Percentiles rank a stretch among this genome's conserved stretches.
These are phyloP conservation scores for Orchestia grillus DNA, from an alignment of 1,140 invertebrate species.

Conservation along the genomic window DNA sequence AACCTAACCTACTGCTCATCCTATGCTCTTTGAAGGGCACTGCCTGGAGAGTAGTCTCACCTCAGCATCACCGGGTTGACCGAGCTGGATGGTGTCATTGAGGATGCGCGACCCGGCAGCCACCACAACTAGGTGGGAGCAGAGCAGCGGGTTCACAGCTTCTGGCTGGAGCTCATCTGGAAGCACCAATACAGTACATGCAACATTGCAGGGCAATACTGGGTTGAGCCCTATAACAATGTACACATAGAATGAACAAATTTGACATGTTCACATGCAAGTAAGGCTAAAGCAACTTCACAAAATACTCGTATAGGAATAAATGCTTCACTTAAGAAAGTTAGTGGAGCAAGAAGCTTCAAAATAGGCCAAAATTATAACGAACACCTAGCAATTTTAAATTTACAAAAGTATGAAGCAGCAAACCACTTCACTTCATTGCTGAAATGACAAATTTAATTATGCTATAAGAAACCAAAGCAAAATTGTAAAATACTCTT, in stretches of 20 bases:
- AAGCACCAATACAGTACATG: not conserved
- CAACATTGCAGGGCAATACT: not conserved
- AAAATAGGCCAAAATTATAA: too few relatives aligned
- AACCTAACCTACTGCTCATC: not conserved
- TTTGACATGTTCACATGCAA: not conserved
- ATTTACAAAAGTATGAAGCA: too few relatives aligned
- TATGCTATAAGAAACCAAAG: too few relatives aligned
- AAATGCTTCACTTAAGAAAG: too few relatives aligned
- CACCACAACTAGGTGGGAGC: constrained; percentile 86
- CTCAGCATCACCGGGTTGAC: constrained; percentile 71
- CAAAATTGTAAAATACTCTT: too few relatives aligned
- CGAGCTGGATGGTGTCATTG: constrained; percentile 76
- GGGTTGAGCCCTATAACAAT: not conserved
- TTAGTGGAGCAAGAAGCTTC: too few relatives aligned
- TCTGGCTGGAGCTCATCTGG: constrained; percentile 52
- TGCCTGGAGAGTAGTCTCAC: constrained; percentile 58
- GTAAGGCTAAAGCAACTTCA: too few relatives aligned
- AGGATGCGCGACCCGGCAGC: constrained; percentile 76
- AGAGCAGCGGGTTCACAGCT: constrained; percentile 79
- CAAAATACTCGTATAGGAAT: too few relatives aligned
- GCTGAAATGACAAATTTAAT: too few relatives aligned
- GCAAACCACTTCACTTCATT: too few relatives aligned
- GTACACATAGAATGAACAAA: not conserved
- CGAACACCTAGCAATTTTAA: too few relatives aligned
- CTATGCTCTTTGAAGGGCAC: not conserved